Base-by-base conservation (phyloP, 23 tunicate genomes). In the Styela plicata region DNA sequence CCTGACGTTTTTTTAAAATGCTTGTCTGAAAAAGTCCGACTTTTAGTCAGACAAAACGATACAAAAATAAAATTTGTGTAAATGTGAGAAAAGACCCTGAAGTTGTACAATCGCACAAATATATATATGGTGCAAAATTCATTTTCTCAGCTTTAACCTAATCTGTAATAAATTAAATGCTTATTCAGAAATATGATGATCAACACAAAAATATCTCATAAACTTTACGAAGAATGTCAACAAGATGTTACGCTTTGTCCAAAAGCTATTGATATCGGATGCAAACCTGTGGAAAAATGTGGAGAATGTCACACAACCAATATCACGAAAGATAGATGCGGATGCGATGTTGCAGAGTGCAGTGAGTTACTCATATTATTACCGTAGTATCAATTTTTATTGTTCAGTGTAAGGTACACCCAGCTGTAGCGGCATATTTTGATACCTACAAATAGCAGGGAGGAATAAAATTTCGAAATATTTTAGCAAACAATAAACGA, bases 151-250 rank as follows among this genome's bases (percentile, higher is more conserved):
- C n/a, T n/a, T n/a, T n/a, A n/a, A n/a, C n/a, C n/a, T n/a, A n/a
- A n/a, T n/a, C n/a, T n/a, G n/a, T n/a, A n/a, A n/a, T n/a, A n/a
- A n/a, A n/a, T n/a, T n/a, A n/a, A n/a, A n/a, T n/a, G n/a, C n/a
- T n/a, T n/a, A n/a, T 67, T 1, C 65, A 83, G 86, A 28, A 64
- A 64, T 2, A 79, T 78, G 79, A 36, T 86, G 79, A 79, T 28
- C 37, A 52, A 53, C 3, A 66, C 84, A n/a, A 63, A 78, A 28
- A 70, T 74, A 5, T 70, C 89, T 23, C 34, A 57, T 13, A 28
- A 76, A 33, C 64, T 86, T 32, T 86, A 86, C 79, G 57, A 69
- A 66, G 83, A 79, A 53, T 86, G 89, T 84, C 79, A 79, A 52
- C 89, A 86, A 79, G 68, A 79, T 31, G 63, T 82, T 30, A 26